Evolutionary conservation across 2,113 vertebrate genomes (phyloP), one percentile per base, ranked within the genome.

Genomic region (Equus quagga): DNA sequence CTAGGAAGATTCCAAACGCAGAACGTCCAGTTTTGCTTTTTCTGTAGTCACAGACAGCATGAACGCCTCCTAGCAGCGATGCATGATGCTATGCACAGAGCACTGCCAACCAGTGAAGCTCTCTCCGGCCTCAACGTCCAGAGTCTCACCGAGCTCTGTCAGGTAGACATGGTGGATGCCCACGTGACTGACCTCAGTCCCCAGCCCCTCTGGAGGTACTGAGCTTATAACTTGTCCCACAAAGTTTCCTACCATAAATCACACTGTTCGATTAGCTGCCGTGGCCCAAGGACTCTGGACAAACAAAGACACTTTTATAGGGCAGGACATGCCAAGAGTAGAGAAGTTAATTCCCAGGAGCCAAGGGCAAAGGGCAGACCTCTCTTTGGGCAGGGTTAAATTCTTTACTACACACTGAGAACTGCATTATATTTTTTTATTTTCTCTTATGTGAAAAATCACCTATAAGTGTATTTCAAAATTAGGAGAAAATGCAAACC

Each of bases 131-230:
- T 26, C 18, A 4, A 2, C 64, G 44, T 54, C 9, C 58, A 78
- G 54, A 69, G 4, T 86, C 18, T 89, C 26, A 64, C 0, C 41
- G 78, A 13, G 11, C 18, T 91, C 49, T 69, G 6, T 82, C 24
- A 56, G 2, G 12, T 2, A 49, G 4, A 49, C 8, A 49, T 3
- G 7, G 21, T 44, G 0, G 17, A 56, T 19, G 2, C 28, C 8
- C 23, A 15, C 19, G 31, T 58, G 24, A 78, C 2, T 28, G 10
- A 89, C 36, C 6, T 49, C 10, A 46, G 33, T 54, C n/a, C 8
- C 24, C 21, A 90, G 26, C 3, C 15, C 64, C 9, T 73, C n/a
- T 17, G 28, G 33, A 85, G 9, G 0, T 64, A 41, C 23, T 41
- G 17, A 56, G 3, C 2, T 78, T 7, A 15, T 17, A 73, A 8